Evolutionary conservation across 2,113 vertebrate genomes (phyloP).

Genomic region (Thryonomys swinderianus): DNA sequence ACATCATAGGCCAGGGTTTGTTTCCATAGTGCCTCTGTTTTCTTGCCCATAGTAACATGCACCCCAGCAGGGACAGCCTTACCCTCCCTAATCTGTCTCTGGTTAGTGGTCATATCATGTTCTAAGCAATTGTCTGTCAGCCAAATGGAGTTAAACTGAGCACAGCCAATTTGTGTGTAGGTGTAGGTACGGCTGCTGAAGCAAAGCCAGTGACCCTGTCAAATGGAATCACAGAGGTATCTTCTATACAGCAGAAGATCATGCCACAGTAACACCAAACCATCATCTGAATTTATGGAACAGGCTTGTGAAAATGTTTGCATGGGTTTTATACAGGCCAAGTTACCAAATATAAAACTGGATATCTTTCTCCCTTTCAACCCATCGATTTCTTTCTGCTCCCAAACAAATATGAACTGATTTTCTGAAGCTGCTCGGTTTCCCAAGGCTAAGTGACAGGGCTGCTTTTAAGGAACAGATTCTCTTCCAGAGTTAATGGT

Average conservation of each 20-base stretch:
- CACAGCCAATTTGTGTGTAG: neutral
- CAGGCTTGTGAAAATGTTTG: neutral
- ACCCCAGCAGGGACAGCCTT: accelerated
- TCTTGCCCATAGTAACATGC: neutral
- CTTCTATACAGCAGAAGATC: neutral
- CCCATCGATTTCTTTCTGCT: neutral
- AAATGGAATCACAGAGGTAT: neutral
- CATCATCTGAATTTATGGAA: neutral
- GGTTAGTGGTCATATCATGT: neutral
- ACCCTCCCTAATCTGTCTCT: neutral
- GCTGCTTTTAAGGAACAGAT: neutral
- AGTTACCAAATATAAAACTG: neutral
- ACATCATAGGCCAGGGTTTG: neutral
- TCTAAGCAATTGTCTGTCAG: neutral
- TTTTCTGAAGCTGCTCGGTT: neutral
- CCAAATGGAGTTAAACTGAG: neutral
- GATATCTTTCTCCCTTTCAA: neutral
- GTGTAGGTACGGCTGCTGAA: neutral
- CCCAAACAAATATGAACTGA: neutral
- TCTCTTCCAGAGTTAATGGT: neutral
- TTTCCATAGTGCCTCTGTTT: neutral
- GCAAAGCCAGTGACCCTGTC: neutral
- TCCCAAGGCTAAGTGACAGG: neutral
- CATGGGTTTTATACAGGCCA: neutral
- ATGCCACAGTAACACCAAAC: neutral